Base-by-base conservation (phyloP, 1,140 invertebrate genomes). In the Neoseiulus cucumeris region DNA sequence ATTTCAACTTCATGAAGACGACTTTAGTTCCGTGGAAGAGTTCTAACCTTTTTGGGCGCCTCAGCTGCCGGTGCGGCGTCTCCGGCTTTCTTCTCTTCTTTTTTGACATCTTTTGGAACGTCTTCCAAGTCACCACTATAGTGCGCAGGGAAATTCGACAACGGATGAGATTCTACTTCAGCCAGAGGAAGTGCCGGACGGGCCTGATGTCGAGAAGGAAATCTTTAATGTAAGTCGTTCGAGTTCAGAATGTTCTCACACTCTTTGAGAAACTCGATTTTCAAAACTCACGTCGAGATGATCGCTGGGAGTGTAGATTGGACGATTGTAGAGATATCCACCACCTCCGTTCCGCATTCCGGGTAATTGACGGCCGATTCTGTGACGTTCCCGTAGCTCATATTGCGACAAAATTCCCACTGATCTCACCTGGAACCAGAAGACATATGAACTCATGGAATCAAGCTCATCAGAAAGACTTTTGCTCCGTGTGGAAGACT, bases 101-200 rank as follows among this genome's bases (percentile, higher is more conserved):
- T 39, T 9, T 39, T 39, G 33, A 39, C 51, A 14, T 59, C 22
- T 9, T 59, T 59, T n/a, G 51, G 51, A 18, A 29, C 51, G 9
- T 59, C 51, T 59, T 59, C 51, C 33, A 59, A 25, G 22, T 59
- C 51, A 29, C 51, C 51, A 2, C 25, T 59, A 25, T 59, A 59
- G 51, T 59, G 51, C 5, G 51, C 51, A 59, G 51, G 51, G 51
- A 59, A 59, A 20, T 59, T 59, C 4, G 51, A 59, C 51, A 59
- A 33, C 4, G 51, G 51, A 33, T 59, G 51, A 29, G 51, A 59
- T 25, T 59, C 51, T 6, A 59, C 51, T 9, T 59, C 51, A 14
- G 51, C 33, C 14, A 59, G 51, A 14, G 51, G 51, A 4, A 59
- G 51, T 2, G 51, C 51, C 14, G 51, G 51, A 9, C 51, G 51